These are phyloP conservation scores for Pantala flavescens DNA, from an alignment of 1,140 invertebrate species.

Conservation along the genomic window DNA sequence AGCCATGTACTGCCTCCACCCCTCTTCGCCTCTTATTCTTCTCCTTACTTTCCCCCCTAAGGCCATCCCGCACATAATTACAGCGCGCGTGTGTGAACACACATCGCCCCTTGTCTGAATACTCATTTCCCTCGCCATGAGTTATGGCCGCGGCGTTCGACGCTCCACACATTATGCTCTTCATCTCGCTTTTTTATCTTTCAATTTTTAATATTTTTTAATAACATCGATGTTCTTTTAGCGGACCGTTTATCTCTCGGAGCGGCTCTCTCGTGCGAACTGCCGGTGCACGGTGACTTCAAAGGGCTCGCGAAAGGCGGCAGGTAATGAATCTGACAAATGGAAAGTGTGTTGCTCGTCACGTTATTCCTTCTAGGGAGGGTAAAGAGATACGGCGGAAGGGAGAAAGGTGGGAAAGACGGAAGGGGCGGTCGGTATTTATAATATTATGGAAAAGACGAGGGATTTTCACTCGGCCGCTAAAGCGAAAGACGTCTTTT, in stretches of 20 bases:
- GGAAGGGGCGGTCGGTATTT: not conserved
- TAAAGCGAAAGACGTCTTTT: no score
- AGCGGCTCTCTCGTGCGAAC: not conserved
- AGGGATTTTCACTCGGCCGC: no score
- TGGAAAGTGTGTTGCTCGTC: constrained; percentile 1
- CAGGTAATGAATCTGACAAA: not conserved
- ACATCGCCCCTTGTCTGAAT: not conserved
- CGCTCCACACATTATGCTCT: not conserved
- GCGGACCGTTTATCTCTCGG: not conserved
- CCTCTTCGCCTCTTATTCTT: not conserved
- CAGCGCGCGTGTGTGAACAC: not conserved
- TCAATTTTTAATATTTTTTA: constrained; percentile 6
- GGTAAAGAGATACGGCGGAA: not conserved
- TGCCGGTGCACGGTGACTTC: not conserved
- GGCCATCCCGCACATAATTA: constrained; percentile 1
- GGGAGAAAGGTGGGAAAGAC: not conserved
- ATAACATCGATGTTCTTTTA: not conserved
- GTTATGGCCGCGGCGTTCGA: not conserved
- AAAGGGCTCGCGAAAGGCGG: not conserved
- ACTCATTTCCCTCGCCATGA: constrained; percentile 4
- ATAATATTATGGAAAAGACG: no score
- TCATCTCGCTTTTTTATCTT: not conserved
- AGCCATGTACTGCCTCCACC: not conserved
- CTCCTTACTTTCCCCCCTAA: not conserved
- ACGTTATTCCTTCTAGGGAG: not conserved